phyloP scores from a whole-genome alignment of 2,888 invertebrate species.

The Agrypnus murinus region DNA sequence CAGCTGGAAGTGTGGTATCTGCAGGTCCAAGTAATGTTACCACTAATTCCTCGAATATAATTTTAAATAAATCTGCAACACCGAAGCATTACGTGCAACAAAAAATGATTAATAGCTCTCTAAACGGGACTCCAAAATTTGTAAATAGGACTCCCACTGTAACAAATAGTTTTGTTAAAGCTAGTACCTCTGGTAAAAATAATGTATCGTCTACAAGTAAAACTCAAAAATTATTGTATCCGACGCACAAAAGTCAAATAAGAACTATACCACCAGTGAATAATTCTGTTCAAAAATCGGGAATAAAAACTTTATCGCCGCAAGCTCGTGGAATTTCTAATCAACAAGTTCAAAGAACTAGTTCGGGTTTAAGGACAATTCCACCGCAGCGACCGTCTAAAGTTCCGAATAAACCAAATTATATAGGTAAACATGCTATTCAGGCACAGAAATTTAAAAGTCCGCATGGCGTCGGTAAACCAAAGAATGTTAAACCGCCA shows the following conservation, averaged over 20 bases:
- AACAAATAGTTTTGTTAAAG: constrained; percentile 36
- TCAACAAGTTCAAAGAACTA: constrained; percentile 64
- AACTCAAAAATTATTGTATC: constrained; percentile 60
- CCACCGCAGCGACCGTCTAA: constrained; percentile 68
- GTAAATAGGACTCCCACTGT: constrained; percentile 60
- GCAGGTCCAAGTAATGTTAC: constrained; percentile 60
- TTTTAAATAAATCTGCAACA: constrained; percentile 45
- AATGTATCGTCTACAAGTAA: constrained; percentile 32
- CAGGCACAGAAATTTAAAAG: constrained; percentile 68
- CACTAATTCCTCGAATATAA: constrained; percentile 56
- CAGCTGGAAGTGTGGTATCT: constrained; percentile 25
- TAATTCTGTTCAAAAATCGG: constrained; percentile 61
- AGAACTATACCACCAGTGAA: constrained; percentile 65
- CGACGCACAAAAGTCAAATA: constrained; percentile 67
- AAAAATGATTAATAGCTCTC: constrained; percentile 62
- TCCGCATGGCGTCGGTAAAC: constrained; percentile 44
- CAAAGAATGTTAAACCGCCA: constrained; percentile 46
- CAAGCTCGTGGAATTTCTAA: constrained; percentile 57
- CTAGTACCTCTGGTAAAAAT: constrained; percentile 31
- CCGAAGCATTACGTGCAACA: constrained; percentile 64
- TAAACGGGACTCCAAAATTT: constrained; percentile 66
- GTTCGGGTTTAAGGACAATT: constrained; percentile 67
- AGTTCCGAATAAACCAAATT: constrained; percentile 68
- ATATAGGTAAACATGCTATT: constrained; percentile 70
- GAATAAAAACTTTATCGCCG: constrained; percentile 67